phyloP scores from a whole-genome alignment of 2,113 vertebrate species.

The Macaca fascicularis region T2T-MFA8v1.1 NC_088387.1:46745501-46746000 shows the following conservation, averaged over 20 bases:
- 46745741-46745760: background rate
- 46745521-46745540: too few species aligned
- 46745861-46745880: background rate
- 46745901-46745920: background rate
- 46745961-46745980: background rate
- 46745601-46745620: background rate
- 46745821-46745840: background rate
- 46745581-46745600: background rate
- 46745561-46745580: background rate
- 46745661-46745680: background rate
- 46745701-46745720: background rate
- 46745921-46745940: background rate
- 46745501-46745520: background rate
- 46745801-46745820: background rate
- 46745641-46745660: background rate
- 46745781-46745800: background rate
- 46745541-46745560: background rate
- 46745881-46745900: background rate
- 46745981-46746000: background rate
- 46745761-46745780: background rate
- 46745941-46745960: background rate
- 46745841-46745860: background rate
- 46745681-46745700: background rate
- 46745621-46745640: background rate
- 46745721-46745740: background rate